phyloP scores from a whole-genome alignment of 1,140 invertebrate species.

The Drosophila equinoxialis region DNA sequence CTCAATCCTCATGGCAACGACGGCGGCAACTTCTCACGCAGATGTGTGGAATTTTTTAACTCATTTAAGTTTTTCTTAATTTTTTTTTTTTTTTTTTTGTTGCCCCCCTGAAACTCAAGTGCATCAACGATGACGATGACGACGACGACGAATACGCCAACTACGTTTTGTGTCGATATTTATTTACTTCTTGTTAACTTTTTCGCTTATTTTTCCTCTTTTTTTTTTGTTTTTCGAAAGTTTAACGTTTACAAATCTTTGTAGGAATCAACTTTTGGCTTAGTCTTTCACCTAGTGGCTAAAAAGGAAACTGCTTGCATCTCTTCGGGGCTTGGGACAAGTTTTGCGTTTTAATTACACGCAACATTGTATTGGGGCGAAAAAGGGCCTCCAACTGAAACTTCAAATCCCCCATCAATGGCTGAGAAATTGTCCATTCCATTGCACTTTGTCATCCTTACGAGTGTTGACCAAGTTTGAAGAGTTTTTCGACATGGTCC shows the following conservation, averaged over 20 bases:
- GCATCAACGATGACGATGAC: constrained; percentile 31
- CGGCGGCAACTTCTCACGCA: constrained; percentile 76
- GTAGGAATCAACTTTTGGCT: constrained; percentile 63
- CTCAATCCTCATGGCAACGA: constrained; percentile 29
- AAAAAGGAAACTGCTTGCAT: constrained; percentile 11
- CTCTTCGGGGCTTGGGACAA: constrained; percentile 36
- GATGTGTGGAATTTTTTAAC: constrained; percentile 76
- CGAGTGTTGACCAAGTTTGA: constrained; percentile 29
- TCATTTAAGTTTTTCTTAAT: constrained; percentile 79
- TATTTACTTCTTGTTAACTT: constrained; percentile 74
- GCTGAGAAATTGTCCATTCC: constrained; percentile 8
- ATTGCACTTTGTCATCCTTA: constrained; percentile 26
- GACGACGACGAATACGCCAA: constrained; percentile 1
- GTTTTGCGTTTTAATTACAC: constrained; percentile 79
- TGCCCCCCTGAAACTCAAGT: constrained; percentile 13
- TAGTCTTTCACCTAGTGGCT: constrained; percentile 71
- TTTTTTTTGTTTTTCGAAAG: constrained; percentile 55
- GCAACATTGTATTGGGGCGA: constrained; percentile 53
- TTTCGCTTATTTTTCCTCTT: constrained; percentile 37
- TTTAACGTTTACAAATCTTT: constrained; percentile 77
- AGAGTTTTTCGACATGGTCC: constrained; percentile 9
- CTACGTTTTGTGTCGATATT: constrained; percentile 67
- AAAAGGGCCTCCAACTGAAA: background rate
- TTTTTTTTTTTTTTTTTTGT: constrained; percentile 74
- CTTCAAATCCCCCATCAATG: constrained; percentile 7